These are phyloP conservation scores for Psilopogon haemacephalus DNA, from an alignment of 2,113 vertebrate species.

Conservation along the genomic window DNA sequence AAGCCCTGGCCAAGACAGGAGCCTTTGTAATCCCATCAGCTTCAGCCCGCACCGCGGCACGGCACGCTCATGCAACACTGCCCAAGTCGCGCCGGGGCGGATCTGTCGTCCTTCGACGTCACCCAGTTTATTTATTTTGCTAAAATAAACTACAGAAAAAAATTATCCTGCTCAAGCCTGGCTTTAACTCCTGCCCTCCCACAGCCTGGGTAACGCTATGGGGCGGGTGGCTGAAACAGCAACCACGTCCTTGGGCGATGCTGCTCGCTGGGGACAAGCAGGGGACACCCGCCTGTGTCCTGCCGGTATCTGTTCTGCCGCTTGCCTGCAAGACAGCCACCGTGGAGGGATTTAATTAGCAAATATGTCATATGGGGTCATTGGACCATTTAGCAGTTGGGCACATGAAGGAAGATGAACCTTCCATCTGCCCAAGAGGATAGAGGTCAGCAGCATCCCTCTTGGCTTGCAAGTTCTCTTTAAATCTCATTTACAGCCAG, in stretches of 20 bases:
- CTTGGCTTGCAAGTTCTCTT: neutral
- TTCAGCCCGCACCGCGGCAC: neutral
- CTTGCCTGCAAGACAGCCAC: neutral
- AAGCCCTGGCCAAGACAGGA: neutral
- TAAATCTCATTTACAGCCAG: neutral
- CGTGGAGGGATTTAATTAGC: neutral
- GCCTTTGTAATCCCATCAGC: neutral
- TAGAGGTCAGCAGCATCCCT: neutral
- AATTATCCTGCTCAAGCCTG: neutral
- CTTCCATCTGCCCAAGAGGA: neutral
- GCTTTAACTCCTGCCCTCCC: neutral
- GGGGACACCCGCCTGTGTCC: neutral
- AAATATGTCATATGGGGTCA: neutral
- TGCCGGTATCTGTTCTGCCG: neutral
- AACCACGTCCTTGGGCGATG: neutral
- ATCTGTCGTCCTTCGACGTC: rapidly evolving
- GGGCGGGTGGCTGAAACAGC: neutral
- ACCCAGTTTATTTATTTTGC: neutral
- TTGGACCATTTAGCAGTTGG: neutral
- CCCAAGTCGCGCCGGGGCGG: rapidly evolving
- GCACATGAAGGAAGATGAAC: neutral
- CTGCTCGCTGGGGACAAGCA: neutral
- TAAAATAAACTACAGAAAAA: neutral
- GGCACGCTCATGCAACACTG: rapidly evolving
- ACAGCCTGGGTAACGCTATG: rapidly evolving